Percentiles rank a stretch among this genome's conserved stretches.
phyloP scores from a whole-genome alignment of 2,113 vertebrate species.

The Rhombomys opimus region DNA sequence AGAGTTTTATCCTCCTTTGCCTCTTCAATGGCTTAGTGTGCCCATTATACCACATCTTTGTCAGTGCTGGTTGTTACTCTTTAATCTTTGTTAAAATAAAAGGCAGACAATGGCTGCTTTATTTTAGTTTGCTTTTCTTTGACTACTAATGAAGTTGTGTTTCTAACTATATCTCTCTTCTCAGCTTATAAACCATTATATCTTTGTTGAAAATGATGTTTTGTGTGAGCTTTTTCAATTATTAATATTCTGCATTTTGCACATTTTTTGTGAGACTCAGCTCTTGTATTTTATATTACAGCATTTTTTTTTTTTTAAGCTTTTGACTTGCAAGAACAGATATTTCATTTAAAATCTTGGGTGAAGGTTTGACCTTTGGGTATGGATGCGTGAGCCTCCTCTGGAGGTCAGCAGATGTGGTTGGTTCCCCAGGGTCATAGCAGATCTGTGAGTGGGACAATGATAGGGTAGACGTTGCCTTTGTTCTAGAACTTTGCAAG shows the following conservation, averaged over 20 bases:
- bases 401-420: background rate
- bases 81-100: constrained; percentile 55
- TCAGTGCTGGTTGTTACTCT: constrained; percentile 19
- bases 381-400: background rate
- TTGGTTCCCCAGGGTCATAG: background rate
- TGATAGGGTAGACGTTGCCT: background rate
- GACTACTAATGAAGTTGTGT: constrained; percentile 32
- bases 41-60: background rate
- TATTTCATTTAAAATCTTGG: constrained; percentile 20
- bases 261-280: constrained; percentile 45
- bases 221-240: constrained; percentile 15
- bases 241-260: constrained; percentile 11
- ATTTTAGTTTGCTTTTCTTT: constrained; percentile 55
- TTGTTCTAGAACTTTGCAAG: background rate
- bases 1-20: constrained; percentile 2
- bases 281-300: constrained; percentile 35
- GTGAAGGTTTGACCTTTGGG: background rate
- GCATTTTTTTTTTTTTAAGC: background rate
- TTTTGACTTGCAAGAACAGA: constrained; percentile 21
- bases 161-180: constrained; percentile 21
- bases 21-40: background rate
- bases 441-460: background rate
- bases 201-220: constrained; percentile 21
- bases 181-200: background rate
- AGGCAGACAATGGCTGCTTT: constrained; percentile 25